phyloP scores from a whole-genome alignment of 2,113 vertebrate genomes.

The Microtus richardsoni region DNA sequence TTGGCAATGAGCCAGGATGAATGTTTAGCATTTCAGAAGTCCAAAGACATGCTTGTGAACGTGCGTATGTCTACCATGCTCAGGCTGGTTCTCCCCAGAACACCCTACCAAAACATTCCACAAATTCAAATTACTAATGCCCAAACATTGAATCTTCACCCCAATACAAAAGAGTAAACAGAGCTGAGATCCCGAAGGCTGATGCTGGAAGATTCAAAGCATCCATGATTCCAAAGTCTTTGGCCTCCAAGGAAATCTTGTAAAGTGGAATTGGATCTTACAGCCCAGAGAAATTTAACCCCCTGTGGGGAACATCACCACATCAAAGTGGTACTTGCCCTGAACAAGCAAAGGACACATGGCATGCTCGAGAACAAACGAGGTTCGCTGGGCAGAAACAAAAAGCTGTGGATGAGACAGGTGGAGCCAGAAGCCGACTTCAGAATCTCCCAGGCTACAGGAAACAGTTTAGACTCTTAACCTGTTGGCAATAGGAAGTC shows the following conservation, averaged over 20 bases:
- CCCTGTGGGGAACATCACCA: accelerated
- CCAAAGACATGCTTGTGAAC: background rate
- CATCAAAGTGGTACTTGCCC: background rate
- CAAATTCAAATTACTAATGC: background rate
- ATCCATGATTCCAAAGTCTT: background rate
- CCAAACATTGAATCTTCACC: background rate
- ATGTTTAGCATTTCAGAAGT: no score
- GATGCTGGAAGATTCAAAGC: background rate
- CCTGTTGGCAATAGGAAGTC: slow-evolving; percentile 22
- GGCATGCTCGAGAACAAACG: background rate
- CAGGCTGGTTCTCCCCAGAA: background rate
- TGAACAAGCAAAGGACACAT: accelerated
- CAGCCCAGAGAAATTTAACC: background rate
- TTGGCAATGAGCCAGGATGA: background rate
- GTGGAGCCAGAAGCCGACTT: accelerated
- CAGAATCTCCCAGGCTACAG: background rate
- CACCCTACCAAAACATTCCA: background rate
- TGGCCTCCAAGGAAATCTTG: background rate
- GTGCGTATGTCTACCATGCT: no score
- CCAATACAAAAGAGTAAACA: background rate
- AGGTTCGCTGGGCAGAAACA: background rate
- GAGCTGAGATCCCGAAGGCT: background rate
- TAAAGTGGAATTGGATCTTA: background rate
- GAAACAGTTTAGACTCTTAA: slow-evolving; percentile 64
- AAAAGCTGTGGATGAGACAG: background rate